Evolutionary conservation across 2,888 invertebrate genomes (phyloP), one percentile per base, ranked within the genome.

Genomic region (Megamerina dolium): DNA sequence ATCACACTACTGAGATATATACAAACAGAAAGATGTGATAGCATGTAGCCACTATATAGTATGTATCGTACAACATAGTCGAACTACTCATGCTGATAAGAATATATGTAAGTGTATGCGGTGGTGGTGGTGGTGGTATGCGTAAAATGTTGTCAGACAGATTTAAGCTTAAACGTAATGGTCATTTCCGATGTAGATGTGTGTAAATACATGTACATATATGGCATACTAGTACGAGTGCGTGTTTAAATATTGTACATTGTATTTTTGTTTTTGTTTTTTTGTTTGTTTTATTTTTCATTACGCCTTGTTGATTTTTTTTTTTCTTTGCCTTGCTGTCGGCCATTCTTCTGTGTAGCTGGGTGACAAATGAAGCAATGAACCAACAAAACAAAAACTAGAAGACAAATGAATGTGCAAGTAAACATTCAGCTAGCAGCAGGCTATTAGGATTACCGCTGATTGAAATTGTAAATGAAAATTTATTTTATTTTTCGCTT

Each of bases 401-500:
- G 23, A 8, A 10, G 23, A 23, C 23, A 18, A 13, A 13, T 12
- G 33, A 14, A 14, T 20, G 14, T 13, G 17, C 41, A 20, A 19
- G 21, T 17, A 19, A 17, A 10, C 9, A 19, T 23, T 23, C 12
- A 21, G 12, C 16, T 17, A 27, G 30, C 21, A 12, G 38, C 38
- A 45, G 26, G 43, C 33, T 23, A 26, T 55, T 57, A 60, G 67
- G 65, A 65, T 65, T 65, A 66, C 58, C 64, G 59, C 63, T 66
- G 65, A 65, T 65, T 66, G 66, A 66, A 65, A 66, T 66, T 66
- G 67, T 64, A 65, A 66, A 66, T 65, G 64, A 66, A 66, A 65
- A 66, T 63, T 64, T 66, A 65, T 66, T 51, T 47, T 46, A 21
- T 30, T 37, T 35, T 27, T 21, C 31, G 27, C 31, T 44, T 37